Evolutionary conservation across 2,888 invertebrate genomes (phyloP).

Genomic region (Octodonta nipae): DNA sequence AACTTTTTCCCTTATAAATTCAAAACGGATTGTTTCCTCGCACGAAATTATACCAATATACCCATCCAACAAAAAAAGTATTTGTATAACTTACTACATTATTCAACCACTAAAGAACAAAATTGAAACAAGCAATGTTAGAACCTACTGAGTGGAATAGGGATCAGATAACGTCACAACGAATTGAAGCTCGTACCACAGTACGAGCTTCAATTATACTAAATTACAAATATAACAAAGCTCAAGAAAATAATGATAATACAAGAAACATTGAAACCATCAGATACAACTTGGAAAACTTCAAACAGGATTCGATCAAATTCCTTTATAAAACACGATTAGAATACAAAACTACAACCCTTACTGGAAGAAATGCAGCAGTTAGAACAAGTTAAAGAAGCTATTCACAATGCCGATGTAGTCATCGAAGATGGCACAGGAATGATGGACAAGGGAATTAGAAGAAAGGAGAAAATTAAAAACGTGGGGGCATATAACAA

Average conservation of each 20-base stretch:
- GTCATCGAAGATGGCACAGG: neutral
- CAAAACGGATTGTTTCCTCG: too few species aligned
- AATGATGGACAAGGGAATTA: constrained; percentile 3
- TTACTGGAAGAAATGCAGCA: neutral
- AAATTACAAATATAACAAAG: constrained; percentile 3
- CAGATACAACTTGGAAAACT: neutral
- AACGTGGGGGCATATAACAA: neutral
- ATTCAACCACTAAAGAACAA: neutral
- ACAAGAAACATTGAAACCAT: constrained; percentile 3
- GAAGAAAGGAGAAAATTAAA: constrained; percentile 1
- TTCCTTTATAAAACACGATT: neutral
- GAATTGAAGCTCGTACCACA: too few species aligned
- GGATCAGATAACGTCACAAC: constrained; percentile 1
- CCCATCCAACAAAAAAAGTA: neutral
- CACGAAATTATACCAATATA: too few species aligned
- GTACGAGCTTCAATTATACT: neutral
- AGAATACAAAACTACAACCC: neutral
- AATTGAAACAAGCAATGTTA: neutral
- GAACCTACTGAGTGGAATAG: neutral
- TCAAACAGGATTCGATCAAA: constrained; percentile 3
- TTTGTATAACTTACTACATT: neutral
- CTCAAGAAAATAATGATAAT: neutral
- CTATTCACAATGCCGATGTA: constrained; percentile 1
- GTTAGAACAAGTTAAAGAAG: constrained; percentile 2
- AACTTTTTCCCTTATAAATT: too few species aligned